A percentile compares a stretch with the other conserved stretches of the same genome.
These are phyloP conservation scores for Tetragonula carbonaria DNA, from an alignment of 2,888 invertebrate species.

Conservation along the genomic window DNA sequence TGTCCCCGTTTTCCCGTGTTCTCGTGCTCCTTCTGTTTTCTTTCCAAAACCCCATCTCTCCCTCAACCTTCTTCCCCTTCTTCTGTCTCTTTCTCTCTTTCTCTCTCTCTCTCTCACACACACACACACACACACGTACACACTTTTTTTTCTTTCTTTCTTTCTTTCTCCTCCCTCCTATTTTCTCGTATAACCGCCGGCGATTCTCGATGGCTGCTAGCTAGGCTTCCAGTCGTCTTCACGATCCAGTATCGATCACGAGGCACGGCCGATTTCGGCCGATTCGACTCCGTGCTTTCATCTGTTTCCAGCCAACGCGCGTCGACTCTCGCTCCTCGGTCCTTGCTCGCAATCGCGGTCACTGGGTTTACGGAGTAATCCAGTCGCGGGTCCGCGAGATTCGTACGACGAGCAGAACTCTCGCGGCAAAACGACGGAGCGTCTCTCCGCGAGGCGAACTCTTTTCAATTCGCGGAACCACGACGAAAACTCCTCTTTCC, in stretches of 20 bases:
- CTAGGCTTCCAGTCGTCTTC: background rate
- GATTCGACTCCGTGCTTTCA: constrained; percentile 28
- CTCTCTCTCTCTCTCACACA: too few species aligned
- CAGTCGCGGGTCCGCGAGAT: background rate
- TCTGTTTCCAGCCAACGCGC: constrained; percentile 10
- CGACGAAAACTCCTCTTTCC: constrained; percentile 9
- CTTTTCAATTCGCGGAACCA: background rate
- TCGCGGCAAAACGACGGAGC: too few species aligned
- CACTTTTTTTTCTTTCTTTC: too few species aligned
- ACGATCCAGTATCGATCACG: constrained; percentile 13
- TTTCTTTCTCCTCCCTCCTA: background rate
- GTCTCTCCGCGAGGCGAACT: background rate
- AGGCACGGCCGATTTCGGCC: background rate
- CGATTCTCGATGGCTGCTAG: too few species aligned
- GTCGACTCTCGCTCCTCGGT: background rate
- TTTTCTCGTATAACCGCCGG: background rate
- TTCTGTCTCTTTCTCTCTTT: background rate
- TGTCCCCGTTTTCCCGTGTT: constrained; percentile 48
- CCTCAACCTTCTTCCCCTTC: background rate
- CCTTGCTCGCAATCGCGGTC: constrained; percentile 21
- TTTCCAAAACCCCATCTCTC: background rate
- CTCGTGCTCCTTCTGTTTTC: background rate
- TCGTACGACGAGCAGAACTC: too few species aligned
- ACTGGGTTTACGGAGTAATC: constrained; percentile 30
- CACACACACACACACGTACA: too few species aligned